A percentile compares a stretch with the other conserved stretches of the same genome.
Evolutionary conservation across 2,888 invertebrate genomes (phyloP).

Genomic region (Heteromurus nitidus): DNA sequence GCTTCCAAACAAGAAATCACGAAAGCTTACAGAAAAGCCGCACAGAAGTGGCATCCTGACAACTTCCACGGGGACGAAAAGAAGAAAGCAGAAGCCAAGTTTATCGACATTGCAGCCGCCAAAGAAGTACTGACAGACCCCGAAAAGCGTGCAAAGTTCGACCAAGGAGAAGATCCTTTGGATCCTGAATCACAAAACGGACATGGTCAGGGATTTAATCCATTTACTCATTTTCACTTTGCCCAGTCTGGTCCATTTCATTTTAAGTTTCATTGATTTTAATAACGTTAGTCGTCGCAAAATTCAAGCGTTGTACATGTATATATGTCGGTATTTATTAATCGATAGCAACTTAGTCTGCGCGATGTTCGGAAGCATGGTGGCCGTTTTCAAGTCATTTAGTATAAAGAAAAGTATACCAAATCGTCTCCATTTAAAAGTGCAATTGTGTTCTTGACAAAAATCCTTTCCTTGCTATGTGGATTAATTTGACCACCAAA

Average conservation of each 20-base stretch:
- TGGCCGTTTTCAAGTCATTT: neutral
- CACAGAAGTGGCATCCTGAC: slow-evolving; percentile 99
- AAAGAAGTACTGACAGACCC: slow-evolving; percentile 91
- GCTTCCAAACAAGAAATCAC: slow-evolving; percentile 94
- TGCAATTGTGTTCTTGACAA: too few relatives aligned
- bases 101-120: slow-evolving; percentile 98
- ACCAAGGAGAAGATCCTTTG: slow-evolving; percentile 95
- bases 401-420: too few relatives aligned
- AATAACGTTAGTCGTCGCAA: slow-evolving; percentile 74
- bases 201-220: slow-evolving; percentile 82
- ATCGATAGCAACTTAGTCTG: neutral
- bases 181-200: slow-evolving; percentile 89
- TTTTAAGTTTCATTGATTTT: slow-evolving; percentile 98
- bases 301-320: neutral
- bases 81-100: slow-evolving; percentile 96
- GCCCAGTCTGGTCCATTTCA: slow-evolving; percentile 91
- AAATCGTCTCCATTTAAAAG: too few relatives aligned
- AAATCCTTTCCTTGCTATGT: too few relatives aligned
- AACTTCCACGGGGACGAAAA: slow-evolving; percentile 92
- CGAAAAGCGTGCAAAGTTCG: slow-evolving; percentile 94
- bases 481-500: too few relatives aligned
- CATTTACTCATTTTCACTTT: slow-evolving; percentile 84
- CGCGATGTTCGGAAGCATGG: neutral
- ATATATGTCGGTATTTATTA: neutral
- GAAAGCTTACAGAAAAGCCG: slow-evolving; percentile 96